Conservation (phyloP, 2,113 vertebrate genomes). For the Pyxicephalus adspersus region DNA sequence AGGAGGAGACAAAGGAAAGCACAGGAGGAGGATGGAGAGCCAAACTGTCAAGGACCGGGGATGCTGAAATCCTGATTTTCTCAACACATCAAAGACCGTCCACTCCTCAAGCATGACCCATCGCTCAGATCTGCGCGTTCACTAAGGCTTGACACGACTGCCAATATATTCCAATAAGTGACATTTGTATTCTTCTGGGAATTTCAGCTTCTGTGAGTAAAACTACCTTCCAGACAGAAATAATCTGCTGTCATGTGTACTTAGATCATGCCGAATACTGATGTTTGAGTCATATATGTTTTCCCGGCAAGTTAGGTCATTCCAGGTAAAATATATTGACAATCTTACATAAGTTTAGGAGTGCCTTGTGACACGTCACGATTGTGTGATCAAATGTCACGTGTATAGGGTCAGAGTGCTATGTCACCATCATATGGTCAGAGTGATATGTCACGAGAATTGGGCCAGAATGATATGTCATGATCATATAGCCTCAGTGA, state of each 20-base stretch:
- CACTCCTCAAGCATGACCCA: not conserved
- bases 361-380: too few species aligned
- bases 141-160: not conserved
- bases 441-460: too few species aligned
- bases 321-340: not conserved
- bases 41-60: not conserved
- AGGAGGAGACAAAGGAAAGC: constrained; percentile 51
- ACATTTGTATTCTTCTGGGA: not conserved
- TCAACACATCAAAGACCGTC: not conserved
- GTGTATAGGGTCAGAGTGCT: too few species aligned
- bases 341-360: too few species aligned
- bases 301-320: not conserved
- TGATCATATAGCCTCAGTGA: too few species aligned
- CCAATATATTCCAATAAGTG: constrained; percentile 2
- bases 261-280: not conserved
- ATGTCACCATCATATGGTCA: too few species aligned
- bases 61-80: constrained; percentile 5
- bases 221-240: not conserved
- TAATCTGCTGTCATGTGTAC: not conserved
- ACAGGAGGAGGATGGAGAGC: constrained; percentile 26
- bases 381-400: too few species aligned
- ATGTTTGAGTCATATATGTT: not conserved
- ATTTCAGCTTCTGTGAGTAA: constrained; percentile 24
- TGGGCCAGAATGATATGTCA: too few species aligned
- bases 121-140: not conserved